Evolutionary conservation across 2,888 invertebrate species (phyloP), one percentile per base, ranked within the genome.

Genomic region (Cybosia mesomella): DNA sequence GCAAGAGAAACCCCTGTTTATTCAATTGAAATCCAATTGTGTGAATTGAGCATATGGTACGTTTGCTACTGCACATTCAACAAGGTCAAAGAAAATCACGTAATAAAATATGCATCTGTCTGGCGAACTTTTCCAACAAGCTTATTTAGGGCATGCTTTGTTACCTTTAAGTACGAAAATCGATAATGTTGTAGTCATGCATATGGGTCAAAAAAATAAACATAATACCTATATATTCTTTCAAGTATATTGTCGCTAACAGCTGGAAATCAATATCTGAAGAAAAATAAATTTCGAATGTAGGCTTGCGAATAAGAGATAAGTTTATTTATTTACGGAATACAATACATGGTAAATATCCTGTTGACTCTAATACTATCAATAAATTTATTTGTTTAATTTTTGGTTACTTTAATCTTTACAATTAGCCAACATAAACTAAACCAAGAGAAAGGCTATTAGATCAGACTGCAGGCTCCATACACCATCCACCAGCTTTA

Each of bases 21-120:
- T 76, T 70, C 70, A 64, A 73, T 73, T 74, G 71, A 70, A 43
- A 69, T 74, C 21, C 57, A 68, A 71, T 73, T 77, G 58, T 60
- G 63, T 67, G 34, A 21, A 64, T 32, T 24, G 24, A 59, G n/a
- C 15, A 59, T 53, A 57, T 62, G 1, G 10, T 13, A 24, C 22
- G 11, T 21, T 53, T 34, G 28, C 24, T 34, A 3, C 55, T 60
- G 67, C 28, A 36, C 15, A 9, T n/a, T 15, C 15, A 32, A 54
- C 32, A 54, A 55, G 53, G 54, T 55, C n/a, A 36, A 22, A 36
- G 49, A 58, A 58, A 39, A n/a, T 43, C 10, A 15, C 28, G 21
- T 28, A 54, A 28, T 53, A 21, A 28, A 49, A 32, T 49, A 28
- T 49, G 61, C 18, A 43, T 32, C 13, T 32, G 43, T 28, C 4